Base-by-base conservation (phyloP, 2,797 vertebrate genomes). In the Lithobates sylvaticus region DNA sequence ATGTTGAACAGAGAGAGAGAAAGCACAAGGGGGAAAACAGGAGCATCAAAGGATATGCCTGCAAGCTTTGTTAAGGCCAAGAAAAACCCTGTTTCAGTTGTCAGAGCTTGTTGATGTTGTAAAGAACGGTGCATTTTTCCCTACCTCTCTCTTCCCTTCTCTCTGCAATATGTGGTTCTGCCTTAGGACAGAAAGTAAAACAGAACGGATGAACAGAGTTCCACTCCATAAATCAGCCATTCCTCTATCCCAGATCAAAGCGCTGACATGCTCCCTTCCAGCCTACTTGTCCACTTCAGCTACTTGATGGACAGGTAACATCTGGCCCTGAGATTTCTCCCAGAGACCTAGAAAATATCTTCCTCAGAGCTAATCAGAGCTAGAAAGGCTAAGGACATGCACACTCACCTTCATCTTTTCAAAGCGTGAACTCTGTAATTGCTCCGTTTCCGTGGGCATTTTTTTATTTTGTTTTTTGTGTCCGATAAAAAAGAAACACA, bases 61-160 rank as follows among this genome's bases (percentile, higher is more conserved):
- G 94, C 96, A 93, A 98, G 97, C 96, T 96, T 96, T 95, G 95
- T 95, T 94, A 92, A 94, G 96, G 96, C 97, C 96, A 96, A 98
- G 96, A 96, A 97, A 97, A 97, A 96, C 93, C 95, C 96, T 94
- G 94, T 95, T 95, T 96, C 96, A 94, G 95, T 97, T 99, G 97
- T 99, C 97, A 97, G 97, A 97, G 97, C 97, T 97, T 98, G 98
- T 98, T 97, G 97, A 96, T 96, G 97, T 96, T 97, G 95, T 93
- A 93, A 91, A 94, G 95, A 95, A 94, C 84, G 90, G 94, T 93
- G 77, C 86, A 87, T 94, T 93, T 93, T 93, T 94, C 95, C 86
- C 76, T 50, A 84, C 58, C 70, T 79, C 70, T 68, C 74, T 80
- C 81, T 75, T 84, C 34, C 81, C 76, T 94, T 94, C 93, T 93